A percentile compares a stretch with the other conserved stretches of the same genome.
phyloP scores from a whole-genome alignment of 2,888 invertebrate species.

The Ecdyonurus torrentis region DNA sequence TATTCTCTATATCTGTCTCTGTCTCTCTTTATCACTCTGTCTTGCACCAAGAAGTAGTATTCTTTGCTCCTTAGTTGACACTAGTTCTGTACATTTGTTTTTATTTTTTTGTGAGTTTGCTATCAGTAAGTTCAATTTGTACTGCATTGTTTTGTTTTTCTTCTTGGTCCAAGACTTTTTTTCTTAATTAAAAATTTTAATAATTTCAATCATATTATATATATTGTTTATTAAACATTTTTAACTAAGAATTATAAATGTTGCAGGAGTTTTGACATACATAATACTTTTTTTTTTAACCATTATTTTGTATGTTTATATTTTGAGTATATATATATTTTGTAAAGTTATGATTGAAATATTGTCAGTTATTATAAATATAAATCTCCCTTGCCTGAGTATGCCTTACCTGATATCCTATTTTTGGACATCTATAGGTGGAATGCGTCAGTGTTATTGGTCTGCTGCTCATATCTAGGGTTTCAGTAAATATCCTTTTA shows the following conservation, averaged over 20 bases:
- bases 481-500: too few species aligned
- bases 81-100: not conserved
- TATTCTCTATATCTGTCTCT: not conserved
- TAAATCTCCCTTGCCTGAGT: not conserved
- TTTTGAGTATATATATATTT: not conserved
- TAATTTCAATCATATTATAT: too few species aligned
- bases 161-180: not conserved
- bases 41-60: not conserved
- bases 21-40: not conserved
- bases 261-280: too few species aligned
- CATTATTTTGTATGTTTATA: too few species aligned
- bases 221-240: too few species aligned
- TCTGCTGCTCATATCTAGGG: not conserved
- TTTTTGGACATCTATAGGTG: not conserved
- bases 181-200: too few species aligned
- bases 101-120: not conserved
- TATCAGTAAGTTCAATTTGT: not conserved
- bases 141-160: not conserved
- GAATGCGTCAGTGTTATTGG: slow-evolving; percentile 2
- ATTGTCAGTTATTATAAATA: not conserved
- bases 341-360: not conserved
- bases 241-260: too few species aligned
- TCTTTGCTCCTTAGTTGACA: not conserved
- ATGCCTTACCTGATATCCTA: not conserved
- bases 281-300: too few species aligned